These are phyloP conservation scores for Hirtodrosophila histrioides DNA, from an alignment of 2,888 invertebrate genomes.

Conservation along the genomic window DNA sequence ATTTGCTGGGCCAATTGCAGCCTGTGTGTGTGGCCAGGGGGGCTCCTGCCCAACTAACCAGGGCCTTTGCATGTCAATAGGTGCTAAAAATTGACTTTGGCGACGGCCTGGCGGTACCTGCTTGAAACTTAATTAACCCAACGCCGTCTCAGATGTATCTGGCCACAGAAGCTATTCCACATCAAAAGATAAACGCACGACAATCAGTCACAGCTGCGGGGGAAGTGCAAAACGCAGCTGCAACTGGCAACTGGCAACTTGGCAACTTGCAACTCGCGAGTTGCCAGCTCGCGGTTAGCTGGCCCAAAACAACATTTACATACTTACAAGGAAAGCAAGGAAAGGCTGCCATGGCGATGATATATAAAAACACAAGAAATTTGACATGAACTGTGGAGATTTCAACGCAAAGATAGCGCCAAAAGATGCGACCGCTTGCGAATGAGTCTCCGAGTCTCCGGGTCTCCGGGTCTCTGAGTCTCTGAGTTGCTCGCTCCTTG, in stretches of 20 bases:
- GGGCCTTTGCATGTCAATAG: conserved; percentile 73
- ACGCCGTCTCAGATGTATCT: conserved; percentile 48
- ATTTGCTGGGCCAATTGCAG: conserved; percentile 60
- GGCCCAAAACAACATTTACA: conserved; percentile 66
- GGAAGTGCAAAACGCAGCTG: conserved; percentile 65
- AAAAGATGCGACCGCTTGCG: conserved; percentile 75
- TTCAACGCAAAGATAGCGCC: conserved; percentile 78
- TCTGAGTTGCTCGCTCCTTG: conserved; percentile 60
- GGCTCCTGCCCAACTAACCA: background rate
- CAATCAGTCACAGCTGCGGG: conserved; percentile 81
- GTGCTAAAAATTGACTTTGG: conserved; percentile 70
- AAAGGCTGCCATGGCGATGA: conserved; percentile 65
- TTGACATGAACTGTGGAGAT: conserved; percentile 79
- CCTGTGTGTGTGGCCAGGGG: conserved; percentile 2
- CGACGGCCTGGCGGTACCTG: conserved; percentile 55
- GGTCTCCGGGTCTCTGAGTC: conserved; percentile 14
- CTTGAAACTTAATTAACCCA: conserved; percentile 73
- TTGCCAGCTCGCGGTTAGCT: conserved; percentile 3
- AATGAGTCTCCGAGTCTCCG: conserved; percentile 35
- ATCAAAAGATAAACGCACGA: conserved; percentile 79
- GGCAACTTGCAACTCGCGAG: conserved; percentile 18
- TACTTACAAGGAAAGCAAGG: conserved; percentile 78
- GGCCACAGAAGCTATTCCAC: conserved; percentile 74
- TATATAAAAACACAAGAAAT: conserved; percentile 81
- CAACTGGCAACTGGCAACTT: conserved; percentile 33